Conservation (phyloP, 1,140 invertebrate species). For the Ctenoplectra terminalis region DNA sequence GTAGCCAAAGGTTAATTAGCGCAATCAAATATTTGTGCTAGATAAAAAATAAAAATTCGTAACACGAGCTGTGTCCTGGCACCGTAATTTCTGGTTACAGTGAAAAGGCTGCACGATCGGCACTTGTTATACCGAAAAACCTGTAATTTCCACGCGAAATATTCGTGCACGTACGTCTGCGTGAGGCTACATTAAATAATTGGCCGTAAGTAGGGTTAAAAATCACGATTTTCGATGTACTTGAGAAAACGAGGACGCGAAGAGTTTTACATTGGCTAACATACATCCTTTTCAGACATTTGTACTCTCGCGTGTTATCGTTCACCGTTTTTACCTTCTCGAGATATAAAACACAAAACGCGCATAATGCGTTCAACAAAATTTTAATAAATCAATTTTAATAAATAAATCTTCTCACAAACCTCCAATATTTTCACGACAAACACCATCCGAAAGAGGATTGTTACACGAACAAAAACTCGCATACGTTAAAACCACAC, state of each 20-base stretch:
- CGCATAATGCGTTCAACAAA: no score
- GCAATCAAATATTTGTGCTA: slow-evolving; percentile 24
- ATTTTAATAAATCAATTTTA: no score
- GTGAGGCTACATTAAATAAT: not conserved
- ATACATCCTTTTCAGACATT: not conserved
- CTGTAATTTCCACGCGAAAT: slow-evolving; percentile 52
- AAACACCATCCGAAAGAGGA: no score
- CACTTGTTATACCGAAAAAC: slow-evolving; percentile 12
- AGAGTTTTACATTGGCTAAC: slow-evolving; percentile 34
- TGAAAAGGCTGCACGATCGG: slow-evolving; percentile 20
- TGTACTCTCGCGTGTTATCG: no score
- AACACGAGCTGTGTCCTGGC: slow-evolving; percentile 8
- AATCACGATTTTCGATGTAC: slow-evolving; percentile 13
- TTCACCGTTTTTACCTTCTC: no score
- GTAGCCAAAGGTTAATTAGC: slow-evolving; percentile 9
- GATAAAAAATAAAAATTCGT: slow-evolving; percentile 8
- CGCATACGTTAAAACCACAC: not conserved
- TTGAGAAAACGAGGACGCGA: slow-evolving; percentile 54
- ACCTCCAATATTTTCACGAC: no score
- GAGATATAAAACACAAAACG: no score
- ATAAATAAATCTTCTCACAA: no score
- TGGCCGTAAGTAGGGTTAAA: slow-evolving; percentile 5
- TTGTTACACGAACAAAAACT: not conserved
- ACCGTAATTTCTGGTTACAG: slow-evolving; percentile 16
- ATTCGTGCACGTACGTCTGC: slow-evolving; percentile 12